These are phyloP conservation scores for Druceiella hillmani DNA, from an alignment of 2,888 invertebrate species.

Conservation along the genomic window DNA sequence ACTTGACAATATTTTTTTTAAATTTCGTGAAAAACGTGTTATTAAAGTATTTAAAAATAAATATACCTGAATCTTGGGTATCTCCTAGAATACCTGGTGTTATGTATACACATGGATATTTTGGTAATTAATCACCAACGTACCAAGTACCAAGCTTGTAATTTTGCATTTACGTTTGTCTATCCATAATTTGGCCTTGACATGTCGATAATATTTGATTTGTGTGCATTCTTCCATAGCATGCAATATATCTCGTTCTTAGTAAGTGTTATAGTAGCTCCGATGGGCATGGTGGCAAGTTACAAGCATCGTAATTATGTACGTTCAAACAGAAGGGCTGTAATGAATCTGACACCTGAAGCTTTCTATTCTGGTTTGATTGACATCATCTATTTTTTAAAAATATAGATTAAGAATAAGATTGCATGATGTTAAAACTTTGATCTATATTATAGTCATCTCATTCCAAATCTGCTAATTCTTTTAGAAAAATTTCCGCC, in stretches of 20 bases:
- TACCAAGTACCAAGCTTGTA: conserved; percentile 15
- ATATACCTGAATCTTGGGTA: conserved; percentile 20
- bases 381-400: too few species aligned
- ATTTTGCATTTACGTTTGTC: conserved; percentile 17
- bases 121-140: conserved; percentile 18
- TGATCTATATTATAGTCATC: too few species aligned
- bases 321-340: conserved; percentile 25
- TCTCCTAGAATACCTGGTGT: conserved; percentile 17
- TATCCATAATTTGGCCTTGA: conserved; percentile 23
- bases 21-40: too few species aligned
- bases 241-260: conserved; percentile 27
- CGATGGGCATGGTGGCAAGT: conserved; percentile 26
- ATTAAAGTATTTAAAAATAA: too few species aligned
- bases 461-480: too few species aligned
- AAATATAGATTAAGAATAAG: too few species aligned
- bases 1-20: conserved; percentile 18
- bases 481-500: conserved; percentile 19
- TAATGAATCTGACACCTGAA: conserved; percentile 25
- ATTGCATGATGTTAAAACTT: too few species aligned
- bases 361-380: too few species aligned
- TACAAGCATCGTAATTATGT: conserved; percentile 26
- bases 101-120: conserved; percentile 18
- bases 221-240: conserved; percentile 26
- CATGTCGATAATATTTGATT: conserved; percentile 20
- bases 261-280: conserved; percentile 26